phyloP scores from a whole-genome alignment of 2,888 invertebrate genomes.

The Ophion slaviceki region DNA sequence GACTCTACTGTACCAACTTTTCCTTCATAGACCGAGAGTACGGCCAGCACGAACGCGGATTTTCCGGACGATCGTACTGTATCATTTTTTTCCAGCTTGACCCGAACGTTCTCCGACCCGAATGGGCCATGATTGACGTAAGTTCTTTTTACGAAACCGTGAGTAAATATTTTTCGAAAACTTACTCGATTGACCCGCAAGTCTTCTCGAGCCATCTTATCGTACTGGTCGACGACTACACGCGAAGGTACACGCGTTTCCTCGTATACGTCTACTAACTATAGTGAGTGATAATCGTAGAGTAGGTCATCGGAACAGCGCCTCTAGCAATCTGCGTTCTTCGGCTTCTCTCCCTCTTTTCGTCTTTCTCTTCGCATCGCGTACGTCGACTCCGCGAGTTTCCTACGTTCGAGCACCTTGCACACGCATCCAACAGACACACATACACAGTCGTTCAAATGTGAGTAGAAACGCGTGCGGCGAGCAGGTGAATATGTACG shows the following conservation, averaged over 20 bases:
- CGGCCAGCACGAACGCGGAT: background rate
- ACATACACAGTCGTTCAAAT: background rate
- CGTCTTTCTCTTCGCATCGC: slow-evolving; percentile 62
- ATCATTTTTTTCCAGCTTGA: background rate
- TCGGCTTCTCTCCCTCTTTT: slow-evolving; percentile 72
- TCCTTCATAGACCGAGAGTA: background rate
- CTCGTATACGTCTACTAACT: slow-evolving; percentile 69
- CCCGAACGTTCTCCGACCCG: background rate
- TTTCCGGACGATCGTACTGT: background rate
- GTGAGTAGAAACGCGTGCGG: slow-evolving; percentile 4
- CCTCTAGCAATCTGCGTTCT: slow-evolving; percentile 82
- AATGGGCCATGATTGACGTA: background rate
- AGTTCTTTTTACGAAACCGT: background rate
- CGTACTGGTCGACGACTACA: slow-evolving; percentile 9
- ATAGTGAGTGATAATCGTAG: slow-evolving; percentile 80
- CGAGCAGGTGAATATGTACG: slow-evolving; percentile 43
- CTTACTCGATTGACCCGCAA: background rate
- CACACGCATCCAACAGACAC: background rate
- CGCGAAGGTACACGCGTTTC: slow-evolving; percentile 32
- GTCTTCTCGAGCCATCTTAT: background rate
- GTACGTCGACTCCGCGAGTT: slow-evolving; percentile 56
- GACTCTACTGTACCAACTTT: background rate
- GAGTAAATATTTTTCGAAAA: slow-evolving; percentile 4
- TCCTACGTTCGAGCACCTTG: slow-evolving; percentile 41
- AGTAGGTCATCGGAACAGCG: slow-evolving; percentile 83